A percentile compares a stretch with the other conserved stretches of the same genome.
Conservation (phyloP, 1,140 invertebrate species). For the Zaprionus taronus region DNA sequence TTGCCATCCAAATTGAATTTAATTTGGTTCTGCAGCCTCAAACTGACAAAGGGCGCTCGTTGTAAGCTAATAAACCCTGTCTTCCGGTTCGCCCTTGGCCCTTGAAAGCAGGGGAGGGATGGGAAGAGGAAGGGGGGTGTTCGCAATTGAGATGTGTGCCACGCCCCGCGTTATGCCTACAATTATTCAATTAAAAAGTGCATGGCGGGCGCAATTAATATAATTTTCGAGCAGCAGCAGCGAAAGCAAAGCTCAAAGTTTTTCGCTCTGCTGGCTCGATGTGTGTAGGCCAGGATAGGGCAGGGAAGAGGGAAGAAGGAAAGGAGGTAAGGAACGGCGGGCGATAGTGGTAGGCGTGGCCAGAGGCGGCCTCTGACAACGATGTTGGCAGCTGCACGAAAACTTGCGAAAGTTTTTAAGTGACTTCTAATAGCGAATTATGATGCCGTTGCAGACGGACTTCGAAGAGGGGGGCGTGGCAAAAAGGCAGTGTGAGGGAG, state of each 20-base stretch:
- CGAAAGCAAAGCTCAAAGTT: constrained; percentile 47
- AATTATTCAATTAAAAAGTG: constrained; percentile 68
- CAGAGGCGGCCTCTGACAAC: constrained; percentile 63
- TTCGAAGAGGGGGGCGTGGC: constrained; percentile 13
- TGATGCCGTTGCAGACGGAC: constrained; percentile 52
- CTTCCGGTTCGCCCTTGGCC: background rate
- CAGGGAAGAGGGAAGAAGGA: background rate
- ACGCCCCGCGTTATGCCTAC: constrained; percentile 50
- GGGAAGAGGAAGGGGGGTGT: background rate
- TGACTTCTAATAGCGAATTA: constrained; percentile 82
- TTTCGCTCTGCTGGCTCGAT: constrained; percentile 31
- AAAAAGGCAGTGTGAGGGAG: background rate
- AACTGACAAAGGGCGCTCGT: background rate
- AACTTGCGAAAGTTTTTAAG: constrained; percentile 79
- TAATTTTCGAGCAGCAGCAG: constrained; percentile 51
- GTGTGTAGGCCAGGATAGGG: background rate
- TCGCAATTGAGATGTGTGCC: constrained; percentile 29
- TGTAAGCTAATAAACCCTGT: background rate
- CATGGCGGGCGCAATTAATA: constrained; percentile 64
- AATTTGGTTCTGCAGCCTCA: background rate
- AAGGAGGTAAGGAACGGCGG: background rate
- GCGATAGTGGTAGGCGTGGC: constrained; percentile 40
- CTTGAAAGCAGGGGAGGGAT: background rate
- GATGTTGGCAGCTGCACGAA: constrained; percentile 78
- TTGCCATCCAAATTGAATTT: background rate